Conservation (phyloP, 2,888 invertebrate species). For the Cheilosia variabilis region DNA sequence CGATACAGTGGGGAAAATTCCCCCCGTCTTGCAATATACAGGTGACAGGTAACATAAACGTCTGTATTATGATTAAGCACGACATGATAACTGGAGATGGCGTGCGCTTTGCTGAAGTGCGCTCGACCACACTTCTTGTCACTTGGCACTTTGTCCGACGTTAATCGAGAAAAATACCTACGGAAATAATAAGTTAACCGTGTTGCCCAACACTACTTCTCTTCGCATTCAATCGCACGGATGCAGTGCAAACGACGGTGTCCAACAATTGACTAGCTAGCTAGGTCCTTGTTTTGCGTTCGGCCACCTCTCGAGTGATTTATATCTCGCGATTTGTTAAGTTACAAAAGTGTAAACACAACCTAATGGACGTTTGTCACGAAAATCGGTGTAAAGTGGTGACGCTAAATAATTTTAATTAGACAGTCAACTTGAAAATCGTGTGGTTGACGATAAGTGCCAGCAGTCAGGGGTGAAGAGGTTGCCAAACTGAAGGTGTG, state of each 20-base stretch:
- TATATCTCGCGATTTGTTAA: conserved; percentile 74
- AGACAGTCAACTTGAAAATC: conserved; percentile 73
- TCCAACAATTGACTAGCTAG: conserved; percentile 40
- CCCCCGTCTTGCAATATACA: conserved; percentile 42
- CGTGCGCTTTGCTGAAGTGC: conserved; percentile 46
- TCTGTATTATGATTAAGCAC: conserved; percentile 61
- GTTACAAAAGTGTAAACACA: conserved; percentile 74
- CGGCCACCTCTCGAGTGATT: conserved; percentile 52
- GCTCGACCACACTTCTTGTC: conserved; percentile 36
- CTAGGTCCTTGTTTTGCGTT: conserved; percentile 30
- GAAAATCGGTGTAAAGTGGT: conserved; percentile 73
- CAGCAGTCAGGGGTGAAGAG: conserved; percentile 9
- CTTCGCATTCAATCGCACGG: background rate
- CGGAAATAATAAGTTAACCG: conserved; percentile 67
- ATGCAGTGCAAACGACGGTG: conserved; percentile 35
- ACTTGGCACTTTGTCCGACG: conserved; percentile 66
- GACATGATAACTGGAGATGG: conserved; percentile 34
- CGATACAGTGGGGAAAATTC: conserved; percentile 20
- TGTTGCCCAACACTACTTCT: background rate
- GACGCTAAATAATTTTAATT: conserved; percentile 75
- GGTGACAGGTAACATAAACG: conserved; percentile 43
- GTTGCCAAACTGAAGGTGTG: conserved; percentile 39
- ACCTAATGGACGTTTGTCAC: conserved; percentile 74
- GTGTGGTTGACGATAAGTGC: conserved; percentile 56
- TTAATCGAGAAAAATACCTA: conserved; percentile 68